These are phyloP conservation scores for Hippocampus barbouri DNA, from an alignment of 2,113 vertebrate species.

Conservation along the genomic window DNA sequence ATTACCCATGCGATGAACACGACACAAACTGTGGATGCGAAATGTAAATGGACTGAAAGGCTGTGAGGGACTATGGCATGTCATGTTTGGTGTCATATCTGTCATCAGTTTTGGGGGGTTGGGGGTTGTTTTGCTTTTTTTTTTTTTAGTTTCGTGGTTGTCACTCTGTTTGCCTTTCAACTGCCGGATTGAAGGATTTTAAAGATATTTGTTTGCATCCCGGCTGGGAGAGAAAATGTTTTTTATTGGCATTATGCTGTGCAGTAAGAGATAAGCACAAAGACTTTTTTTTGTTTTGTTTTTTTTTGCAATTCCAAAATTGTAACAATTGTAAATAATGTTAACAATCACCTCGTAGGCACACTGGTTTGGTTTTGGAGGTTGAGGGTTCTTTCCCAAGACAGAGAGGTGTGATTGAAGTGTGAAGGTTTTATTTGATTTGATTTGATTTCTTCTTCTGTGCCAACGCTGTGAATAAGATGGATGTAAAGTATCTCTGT, in stretches of 20 bases:
- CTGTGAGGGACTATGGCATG: constrained; percentile 32
- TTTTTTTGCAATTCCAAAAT: constrained; percentile 45
- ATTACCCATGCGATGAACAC: constrained; percentile 22
- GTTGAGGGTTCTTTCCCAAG: constrained; percentile 20
- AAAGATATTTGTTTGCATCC: constrained; percentile 46
- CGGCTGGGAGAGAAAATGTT: constrained; percentile 39
- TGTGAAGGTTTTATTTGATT: constrained; percentile 26
- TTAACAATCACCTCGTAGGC: constrained; percentile 56
- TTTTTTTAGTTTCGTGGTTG: constrained; percentile 36
- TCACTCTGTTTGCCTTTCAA: constrained; percentile 35
- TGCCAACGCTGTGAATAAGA: constrained; percentile 65
- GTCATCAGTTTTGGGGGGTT: neutral
- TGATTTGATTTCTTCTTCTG: constrained; percentile 6
- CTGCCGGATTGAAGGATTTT: constrained; percentile 54
- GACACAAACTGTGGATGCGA: constrained; percentile 29
- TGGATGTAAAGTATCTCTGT: constrained; percentile 65
- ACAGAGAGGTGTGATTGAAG: constrained; percentile 35
- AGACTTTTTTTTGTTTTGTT: constrained; percentile 2
- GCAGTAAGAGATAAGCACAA: constrained; percentile 67
- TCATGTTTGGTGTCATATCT: constrained; percentile 24
- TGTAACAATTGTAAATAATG: constrained; percentile 66
- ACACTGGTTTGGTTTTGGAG: constrained; percentile 6
- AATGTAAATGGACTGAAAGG: constrained; percentile 38
- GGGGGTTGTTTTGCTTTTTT: neutral
- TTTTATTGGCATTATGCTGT: constrained; percentile 49